Conservation (phyloP, 2,113 vertebrate genomes). For the Chrysochloris asiatica region DNA sequence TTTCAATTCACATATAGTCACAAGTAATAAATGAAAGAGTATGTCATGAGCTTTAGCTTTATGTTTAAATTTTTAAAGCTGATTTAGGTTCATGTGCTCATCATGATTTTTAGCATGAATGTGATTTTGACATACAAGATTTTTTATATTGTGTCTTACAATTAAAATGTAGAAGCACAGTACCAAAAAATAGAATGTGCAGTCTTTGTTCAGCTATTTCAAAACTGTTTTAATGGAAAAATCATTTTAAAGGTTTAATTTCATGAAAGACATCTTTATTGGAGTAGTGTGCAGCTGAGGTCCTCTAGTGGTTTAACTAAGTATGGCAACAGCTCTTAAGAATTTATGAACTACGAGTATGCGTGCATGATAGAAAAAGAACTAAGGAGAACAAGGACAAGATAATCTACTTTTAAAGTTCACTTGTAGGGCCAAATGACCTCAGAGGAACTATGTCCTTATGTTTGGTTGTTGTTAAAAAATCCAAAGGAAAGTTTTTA, state of each 20-base stretch:
- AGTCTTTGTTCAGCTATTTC: slow-evolving; percentile 7
- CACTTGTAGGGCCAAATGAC: neutral
- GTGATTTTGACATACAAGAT: neutral
- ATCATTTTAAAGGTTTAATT: slow-evolving; percentile 34
- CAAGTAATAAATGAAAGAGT: slow-evolving; percentile 7
- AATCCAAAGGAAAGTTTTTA: neutral
- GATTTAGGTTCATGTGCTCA: neutral
- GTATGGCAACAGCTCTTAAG: neutral
- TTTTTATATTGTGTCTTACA: too few species aligned
- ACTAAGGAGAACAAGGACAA: neutral
- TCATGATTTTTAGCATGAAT: slow-evolving; percentile 17
- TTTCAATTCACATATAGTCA: neutral
- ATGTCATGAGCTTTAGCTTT: neutral
- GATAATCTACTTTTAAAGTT: neutral
- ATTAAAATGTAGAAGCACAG: neutral
- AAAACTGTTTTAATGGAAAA: slow-evolving; percentile 34
- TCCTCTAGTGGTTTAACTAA: slow-evolving; percentile 74
- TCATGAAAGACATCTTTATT: neutral
- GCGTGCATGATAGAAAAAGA: neutral
- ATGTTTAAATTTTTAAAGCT: slow-evolving; percentile 13
- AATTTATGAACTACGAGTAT: neutral
- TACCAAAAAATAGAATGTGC: neutral
- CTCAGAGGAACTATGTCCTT: neutral
- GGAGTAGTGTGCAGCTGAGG: slow-evolving; percentile 73
- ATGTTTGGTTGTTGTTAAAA: slow-evolving; percentile 41